Evolutionary conservation across 2,797 vertebrate species (phyloP).

Genomic region (Rhynchotus rufescens): DNA sequence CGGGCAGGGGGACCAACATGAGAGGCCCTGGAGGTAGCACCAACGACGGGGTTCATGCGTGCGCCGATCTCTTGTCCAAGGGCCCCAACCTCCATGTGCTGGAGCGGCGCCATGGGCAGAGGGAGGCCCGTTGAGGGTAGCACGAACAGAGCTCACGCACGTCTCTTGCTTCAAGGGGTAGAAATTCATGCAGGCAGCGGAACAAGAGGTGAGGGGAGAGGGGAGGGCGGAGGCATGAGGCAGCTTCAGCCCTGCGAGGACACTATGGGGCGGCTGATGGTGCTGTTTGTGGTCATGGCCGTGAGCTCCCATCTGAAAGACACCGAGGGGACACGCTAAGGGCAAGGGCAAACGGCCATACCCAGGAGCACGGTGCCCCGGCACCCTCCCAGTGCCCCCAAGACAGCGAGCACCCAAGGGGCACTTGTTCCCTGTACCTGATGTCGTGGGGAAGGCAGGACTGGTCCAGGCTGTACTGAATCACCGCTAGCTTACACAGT

Average conservation of each 20-base stretch:
- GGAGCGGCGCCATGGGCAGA: not conserved
- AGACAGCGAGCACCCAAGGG: not conserved
- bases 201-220: conserved; percentile 54
- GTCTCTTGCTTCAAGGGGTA: conserved; percentile 61
- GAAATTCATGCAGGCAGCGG: conserved; percentile 69
- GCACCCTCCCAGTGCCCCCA: not conserved
- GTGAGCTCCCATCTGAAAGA: conserved; percentile 92
- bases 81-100: not conserved
- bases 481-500: conserved; percentile 97
- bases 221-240: conserved; percentile 33
- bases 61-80: not conserved
- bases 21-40: conserved; percentile 4
- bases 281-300: conserved; percentile 99
- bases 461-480: conserved; percentile 97
- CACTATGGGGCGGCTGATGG: conserved; percentile 97
- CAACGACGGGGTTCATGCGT: conserved; percentile 14
- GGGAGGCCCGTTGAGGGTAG: conserved; percentile 6
- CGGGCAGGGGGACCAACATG: conserved; percentile 4
- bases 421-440: conserved; percentile 82
- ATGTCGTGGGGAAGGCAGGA: conserved; percentile 97
- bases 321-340: not conserved
- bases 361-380: not conserved
- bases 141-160: conserved; percentile 27
- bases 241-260: conserved; percentile 91
- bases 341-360: not conserved